These are phyloP conservation scores for Leucania comma DNA, from an alignment of 2,888 invertebrate genomes.

Conservation along the genomic window DNA sequence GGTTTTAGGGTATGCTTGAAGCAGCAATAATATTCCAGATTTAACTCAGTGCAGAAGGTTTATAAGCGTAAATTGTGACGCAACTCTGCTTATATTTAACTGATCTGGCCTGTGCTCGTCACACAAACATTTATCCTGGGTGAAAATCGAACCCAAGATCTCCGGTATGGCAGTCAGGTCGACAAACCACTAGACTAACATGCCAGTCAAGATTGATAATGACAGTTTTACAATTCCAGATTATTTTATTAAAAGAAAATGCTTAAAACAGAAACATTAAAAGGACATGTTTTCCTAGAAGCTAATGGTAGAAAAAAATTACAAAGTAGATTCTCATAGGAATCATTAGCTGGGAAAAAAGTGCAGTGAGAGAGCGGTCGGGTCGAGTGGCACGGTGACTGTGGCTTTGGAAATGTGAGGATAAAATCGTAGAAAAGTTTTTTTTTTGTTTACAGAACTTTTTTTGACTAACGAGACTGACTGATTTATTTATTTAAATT, in stretches of 20 bases:
- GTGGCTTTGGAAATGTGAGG: slow-evolving; percentile 24
- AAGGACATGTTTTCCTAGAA: slow-evolving; percentile 26
- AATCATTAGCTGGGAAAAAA: slow-evolving; percentile 58
- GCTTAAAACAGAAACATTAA: slow-evolving; percentile 24
- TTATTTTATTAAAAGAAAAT: not conserved
- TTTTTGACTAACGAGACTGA: not conserved
- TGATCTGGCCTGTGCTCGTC: too few species aligned
- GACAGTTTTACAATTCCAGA: not conserved
- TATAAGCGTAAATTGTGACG: too few species aligned
- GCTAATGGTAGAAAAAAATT: slow-evolving; percentile 43
- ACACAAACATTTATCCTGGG: too few species aligned
- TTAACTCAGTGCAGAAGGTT: not conserved
- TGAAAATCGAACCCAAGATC: too few species aligned
- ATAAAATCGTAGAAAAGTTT: slow-evolving; percentile 3
- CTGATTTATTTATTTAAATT: not conserved
- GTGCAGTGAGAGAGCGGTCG: slow-evolving; percentile 61
- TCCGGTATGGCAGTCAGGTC: too few species aligned
- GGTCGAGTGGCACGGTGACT: slow-evolving; percentile 71
- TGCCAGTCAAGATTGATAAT: not conserved
- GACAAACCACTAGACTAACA: too few species aligned
- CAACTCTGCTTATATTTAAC: too few species aligned
- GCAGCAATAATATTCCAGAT: not conserved
- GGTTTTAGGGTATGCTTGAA: not conserved
- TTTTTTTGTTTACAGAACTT: not conserved
- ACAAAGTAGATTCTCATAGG: slow-evolving; percentile 51